Conservation (phyloP, 2,113 vertebrate genomes). For the Microcebus jonahi region DNA sequence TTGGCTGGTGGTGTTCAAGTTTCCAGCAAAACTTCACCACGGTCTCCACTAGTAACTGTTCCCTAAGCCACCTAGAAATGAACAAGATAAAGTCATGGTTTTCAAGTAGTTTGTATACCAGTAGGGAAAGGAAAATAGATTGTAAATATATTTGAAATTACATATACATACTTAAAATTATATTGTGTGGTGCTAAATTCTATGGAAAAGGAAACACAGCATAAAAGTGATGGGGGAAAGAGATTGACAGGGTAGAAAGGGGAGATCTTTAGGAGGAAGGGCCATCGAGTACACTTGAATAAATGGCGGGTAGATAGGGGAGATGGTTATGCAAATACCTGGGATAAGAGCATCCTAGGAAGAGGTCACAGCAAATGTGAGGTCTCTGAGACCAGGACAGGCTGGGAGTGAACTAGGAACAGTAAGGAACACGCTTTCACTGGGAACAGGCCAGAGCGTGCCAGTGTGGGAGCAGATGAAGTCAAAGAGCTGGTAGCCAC, state of each 20-base stretch:
- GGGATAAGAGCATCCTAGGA: too few relatives aligned
- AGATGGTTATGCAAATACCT: not conserved
- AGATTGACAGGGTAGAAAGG: not conserved
- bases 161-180: not conserved
- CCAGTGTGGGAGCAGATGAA: not conserved
- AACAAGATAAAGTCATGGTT: not conserved
- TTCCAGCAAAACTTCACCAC: too few relatives aligned
- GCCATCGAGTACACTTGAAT: not conserved
- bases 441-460: not conserved
- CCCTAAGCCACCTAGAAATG: not conserved
- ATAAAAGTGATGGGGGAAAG: not conserved
- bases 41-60: too few relatives aligned
- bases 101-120: not conserved
- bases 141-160: not conserved
- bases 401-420: too few relatives aligned
- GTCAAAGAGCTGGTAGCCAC: not conserved
- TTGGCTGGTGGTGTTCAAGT: too few relatives aligned
- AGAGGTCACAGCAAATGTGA: not conserved
- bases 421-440: not conserved
- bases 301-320: rapidly evolving
- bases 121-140: not conserved
- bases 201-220: not conserved
- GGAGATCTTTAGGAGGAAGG: not conserved
- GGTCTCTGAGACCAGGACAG: not conserved
- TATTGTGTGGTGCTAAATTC: not conserved